Base-by-base conservation (phyloP, 1,140 invertebrate genomes). In the Thalassaphorura encarpata region DNA sequence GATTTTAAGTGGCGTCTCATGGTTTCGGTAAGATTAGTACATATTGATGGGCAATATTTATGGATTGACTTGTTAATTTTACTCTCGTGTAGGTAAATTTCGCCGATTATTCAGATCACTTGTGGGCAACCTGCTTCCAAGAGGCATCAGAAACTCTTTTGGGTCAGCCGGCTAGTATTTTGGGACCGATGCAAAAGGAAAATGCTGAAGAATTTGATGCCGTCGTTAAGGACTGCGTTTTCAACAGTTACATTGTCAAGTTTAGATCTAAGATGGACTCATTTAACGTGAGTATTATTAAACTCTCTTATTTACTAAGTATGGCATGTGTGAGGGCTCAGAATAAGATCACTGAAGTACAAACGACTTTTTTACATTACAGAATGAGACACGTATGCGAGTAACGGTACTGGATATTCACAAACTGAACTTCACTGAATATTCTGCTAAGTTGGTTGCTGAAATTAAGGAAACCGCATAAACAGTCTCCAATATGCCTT, bases 101-200 rank as follows among this genome's bases (percentile, higher is more conserved):
- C 33, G 83, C 83, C 0, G 95, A 98, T 73, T 82, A 75, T 69
- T 81, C 83, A 26, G 83, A 79, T 24, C 82, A 81, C 68, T 80
- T 85, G 48, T 97, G 93, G 84, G 81, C 86, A 1, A 95, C 89
- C 13, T 80, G 86, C 39, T 98, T 98, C 69, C 87, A 83, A 66
- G 89, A 94, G 23, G 77, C 82, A 15, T 90, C 84, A 1, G 90
- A 96, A 72, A 76, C 77, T 36, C 70, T 98, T 43, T 66, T 98
- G 1, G 84, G 83, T 1, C 75, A 74, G n/a, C 76, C 73, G n/a
- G 78, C 89, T 1, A 80, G 87, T 56, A 84, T 92, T 66, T 71
- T 96, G 15, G 88, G 87, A 18, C 75, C 78, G 60, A 71, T 80
- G 50, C 72, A 80, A 39, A 79, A 83, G 58, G 78, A 78, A 43